Evolutionary conservation across 1,140 invertebrate species (phyloP).

Genomic region (Eupristina koningsbergeri): DNA sequence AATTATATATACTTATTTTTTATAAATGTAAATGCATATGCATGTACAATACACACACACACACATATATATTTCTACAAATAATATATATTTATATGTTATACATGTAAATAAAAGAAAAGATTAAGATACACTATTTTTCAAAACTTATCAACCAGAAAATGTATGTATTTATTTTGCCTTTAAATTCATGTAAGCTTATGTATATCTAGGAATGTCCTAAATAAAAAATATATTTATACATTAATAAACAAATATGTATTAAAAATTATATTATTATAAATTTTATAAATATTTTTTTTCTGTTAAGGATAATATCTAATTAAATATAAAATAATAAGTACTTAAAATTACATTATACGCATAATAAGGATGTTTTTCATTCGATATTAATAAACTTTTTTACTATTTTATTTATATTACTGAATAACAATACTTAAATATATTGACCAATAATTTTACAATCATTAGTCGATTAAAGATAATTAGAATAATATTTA

Average conservation of each 20-base stretch:
- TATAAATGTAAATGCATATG: neutral
- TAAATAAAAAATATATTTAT: slow-evolving; percentile 37
- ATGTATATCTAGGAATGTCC: slow-evolving; percentile 39
- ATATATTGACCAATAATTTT: neutral
- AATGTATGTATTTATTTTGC: slow-evolving; percentile 25
- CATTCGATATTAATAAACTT: no score
- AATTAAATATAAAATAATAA: neutral
- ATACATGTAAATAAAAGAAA: slow-evolving; percentile 45
- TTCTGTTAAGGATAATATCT: slow-evolving; percentile 35
- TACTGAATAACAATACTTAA: neutral
- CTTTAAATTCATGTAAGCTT: no score
- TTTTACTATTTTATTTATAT: neutral
- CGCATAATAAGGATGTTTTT: no score
- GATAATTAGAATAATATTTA: neutral
- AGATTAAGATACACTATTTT: slow-evolving; percentile 22
- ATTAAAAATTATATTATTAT: neutral
- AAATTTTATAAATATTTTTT: neutral
- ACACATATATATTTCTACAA: slow-evolving; percentile 23
- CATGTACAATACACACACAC: slow-evolving; percentile 2
- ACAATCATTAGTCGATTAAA: neutral
- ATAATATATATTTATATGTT: slow-evolving; percentile 40
- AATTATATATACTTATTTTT: no score
- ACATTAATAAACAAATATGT: slow-evolving; percentile 7
- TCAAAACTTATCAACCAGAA: slow-evolving; percentile 39
- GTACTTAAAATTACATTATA: neutral